These are phyloP conservation scores for Acronicta leporina DNA, from an alignment of 2,888 invertebrate genomes.

Conservation along the genomic window DNA sequence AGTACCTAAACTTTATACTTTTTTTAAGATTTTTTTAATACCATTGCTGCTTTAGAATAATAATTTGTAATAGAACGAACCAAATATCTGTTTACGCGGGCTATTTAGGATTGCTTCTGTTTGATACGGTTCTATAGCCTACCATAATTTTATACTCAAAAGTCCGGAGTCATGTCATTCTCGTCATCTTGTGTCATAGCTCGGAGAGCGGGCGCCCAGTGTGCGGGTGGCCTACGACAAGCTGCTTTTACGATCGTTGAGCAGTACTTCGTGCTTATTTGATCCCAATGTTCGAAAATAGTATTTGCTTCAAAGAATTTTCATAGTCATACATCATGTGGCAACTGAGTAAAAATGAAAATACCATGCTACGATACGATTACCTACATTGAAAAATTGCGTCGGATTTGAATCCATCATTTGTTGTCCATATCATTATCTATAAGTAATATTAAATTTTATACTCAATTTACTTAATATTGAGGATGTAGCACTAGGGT, in stretches of 20 bases:
- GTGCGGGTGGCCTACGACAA: slow-evolving; percentile 75
- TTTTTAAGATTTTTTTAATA: too few species aligned
- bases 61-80: too few species aligned
- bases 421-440: too few species aligned
- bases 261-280: slow-evolving; percentile 53
- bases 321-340: slow-evolving; percentile 14
- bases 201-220: slow-evolving; percentile 35
- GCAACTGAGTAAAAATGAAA: background rate
- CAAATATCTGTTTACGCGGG: too few species aligned
- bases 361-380: background rate
- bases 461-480: too few species aligned
- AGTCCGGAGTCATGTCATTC: slow-evolving; percentile 65
- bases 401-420: too few species aligned
- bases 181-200: slow-evolving; percentile 59
- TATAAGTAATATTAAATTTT: too few species aligned
- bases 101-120: background rate
- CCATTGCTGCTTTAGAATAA: too few species aligned
- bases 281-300: slow-evolving; percentile 50
- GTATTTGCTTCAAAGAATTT: slow-evolving; percentile 49
- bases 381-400: too few species aligned
- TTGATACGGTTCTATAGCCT: background rate
- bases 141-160: slow-evolving; percentile 35
- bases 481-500: too few species aligned
- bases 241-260: slow-evolving; percentile 50
- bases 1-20: too few species aligned